phyloP scores from a whole-genome alignment of 1,140 invertebrate genomes.

The Popillia japonica region DNA sequence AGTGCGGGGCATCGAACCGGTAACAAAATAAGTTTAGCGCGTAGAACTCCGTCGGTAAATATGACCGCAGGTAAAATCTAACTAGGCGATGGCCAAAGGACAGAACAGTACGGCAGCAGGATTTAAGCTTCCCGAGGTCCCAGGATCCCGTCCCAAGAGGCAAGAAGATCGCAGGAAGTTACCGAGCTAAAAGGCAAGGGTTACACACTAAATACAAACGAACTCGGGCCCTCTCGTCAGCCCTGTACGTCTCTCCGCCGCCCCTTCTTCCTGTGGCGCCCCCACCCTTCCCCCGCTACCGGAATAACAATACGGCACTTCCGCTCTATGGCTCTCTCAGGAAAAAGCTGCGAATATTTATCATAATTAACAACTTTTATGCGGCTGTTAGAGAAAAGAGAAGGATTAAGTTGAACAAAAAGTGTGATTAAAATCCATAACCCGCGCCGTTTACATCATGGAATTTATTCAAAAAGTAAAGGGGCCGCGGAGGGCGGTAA shows the following conservation, averaged over 20 bases:
- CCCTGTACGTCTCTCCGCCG: too few species aligned
- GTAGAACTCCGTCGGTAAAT: slow-evolving; percentile 27
- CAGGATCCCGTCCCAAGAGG: slow-evolving; percentile 56
- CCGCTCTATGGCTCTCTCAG: slow-evolving; percentile 60
- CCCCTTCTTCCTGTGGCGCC: too few species aligned
- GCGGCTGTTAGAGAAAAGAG: slow-evolving; percentile 56
- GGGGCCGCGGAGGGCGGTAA: neutral
- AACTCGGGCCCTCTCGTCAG: slow-evolving; percentile 36
- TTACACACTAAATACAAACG: slow-evolving; percentile 60
- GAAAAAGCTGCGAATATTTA: slow-evolving; percentile 63
- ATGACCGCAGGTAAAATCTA: slow-evolving; percentile 43
- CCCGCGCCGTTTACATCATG: slow-evolving; percentile 46
- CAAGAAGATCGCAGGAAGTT: slow-evolving; percentile 58
- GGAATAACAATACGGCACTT: slow-evolving; percentile 60
- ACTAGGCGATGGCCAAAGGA: slow-evolving; percentile 52
- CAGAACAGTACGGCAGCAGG: slow-evolving; percentile 50
- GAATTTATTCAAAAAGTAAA: slow-evolving; percentile 33
- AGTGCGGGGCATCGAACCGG: slow-evolving; percentile 13
- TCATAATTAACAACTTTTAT: slow-evolving; percentile 63
- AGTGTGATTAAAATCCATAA: slow-evolving; percentile 59
- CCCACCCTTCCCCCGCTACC: neutral
- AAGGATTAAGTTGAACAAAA: slow-evolving; percentile 58
- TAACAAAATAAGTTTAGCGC: slow-evolving; percentile 25
- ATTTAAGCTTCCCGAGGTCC: slow-evolving; percentile 51
- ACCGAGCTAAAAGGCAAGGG: slow-evolving; percentile 59